Base-by-base conservation (phyloP, 2,113 vertebrate genomes). In the Cavia porcellus region DNA sequence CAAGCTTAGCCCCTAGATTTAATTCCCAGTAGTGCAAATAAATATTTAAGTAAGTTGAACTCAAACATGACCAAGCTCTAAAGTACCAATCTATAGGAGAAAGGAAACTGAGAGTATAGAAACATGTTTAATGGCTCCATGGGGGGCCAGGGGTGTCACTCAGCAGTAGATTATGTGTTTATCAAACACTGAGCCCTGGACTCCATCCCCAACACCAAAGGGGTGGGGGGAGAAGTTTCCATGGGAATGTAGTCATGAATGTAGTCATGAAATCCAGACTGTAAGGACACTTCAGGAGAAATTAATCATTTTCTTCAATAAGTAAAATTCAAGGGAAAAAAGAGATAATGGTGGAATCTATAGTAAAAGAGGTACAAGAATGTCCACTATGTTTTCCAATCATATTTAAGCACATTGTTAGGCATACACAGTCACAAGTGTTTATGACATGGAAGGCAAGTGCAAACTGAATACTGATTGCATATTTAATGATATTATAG, bases 401-500 rank as follows among this genome's bases (percentile, higher is more conserved):
- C 47, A 45, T 59, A 88, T 57, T 94, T 72, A 88, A 84, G 59
- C 30, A 59, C 52, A 61, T 50, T 61, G 3, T 90, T 57, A 66
- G 74, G 32, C 79, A 50, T 3, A 28, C 24, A 5, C 52, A 55
- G 1, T 74, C 12, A 82, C 25, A 66, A 13, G 47, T 9, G 45
- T 81, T 81, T 68, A 52, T 66, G 50, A 91, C 45, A 94, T 80
- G 70, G 74, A 92, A 94, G 79, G 80, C 3, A 38, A 80, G 5
- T 93, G 52, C 30, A 66, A 72, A 94, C 74, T 77, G 35, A 92
- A 84, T 45, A 70, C 9, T 15, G 35, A 47, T 57, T 24, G 19
- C 25, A 91, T 74, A 86, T 80, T n/a, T 86, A 22, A 93, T 80
- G 55, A 38, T 24, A 90, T 83, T 77, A 90, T 83, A 83, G 77